Conservation (phyloP, 2,113 vertebrate species). For the Apteryx mantelli region DNA sequence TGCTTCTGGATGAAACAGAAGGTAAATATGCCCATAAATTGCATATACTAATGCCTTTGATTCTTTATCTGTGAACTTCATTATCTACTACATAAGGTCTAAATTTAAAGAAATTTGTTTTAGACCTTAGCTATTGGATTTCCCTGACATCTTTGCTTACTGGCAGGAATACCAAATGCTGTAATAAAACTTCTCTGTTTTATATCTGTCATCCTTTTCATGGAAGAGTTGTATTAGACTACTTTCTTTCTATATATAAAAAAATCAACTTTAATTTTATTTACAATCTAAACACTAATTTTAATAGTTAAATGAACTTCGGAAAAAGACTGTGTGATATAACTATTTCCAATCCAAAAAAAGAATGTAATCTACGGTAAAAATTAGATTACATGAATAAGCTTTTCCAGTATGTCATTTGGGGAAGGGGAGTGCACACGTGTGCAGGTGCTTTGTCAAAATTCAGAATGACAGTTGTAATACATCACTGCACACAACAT, state of each 20-base stretch:
- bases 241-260: not conserved
- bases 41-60: not conserved
- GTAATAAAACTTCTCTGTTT: not conserved
- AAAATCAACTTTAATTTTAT: not conserved
- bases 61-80: not conserved
- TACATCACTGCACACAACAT: accelerated
- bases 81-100: not conserved
- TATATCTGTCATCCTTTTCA: not conserved
- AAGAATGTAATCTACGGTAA: not conserved
- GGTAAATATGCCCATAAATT: not conserved
- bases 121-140: not conserved
- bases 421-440: not conserved
- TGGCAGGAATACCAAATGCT: not conserved
- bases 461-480: not conserved
- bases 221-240: not conserved
- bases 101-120: not conserved
- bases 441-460: not conserved
- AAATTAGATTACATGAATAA: not conserved
- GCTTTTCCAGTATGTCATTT: not conserved
- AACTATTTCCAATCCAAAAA: not conserved
- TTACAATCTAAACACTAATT: not conserved
- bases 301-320: not conserved
- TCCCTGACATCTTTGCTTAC: not conserved
- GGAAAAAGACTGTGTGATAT: not conserved
- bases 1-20: not conserved